Evolutionary conservation across 2,113 vertebrate genomes (phyloP).

Genomic region (Chitala chitala): DNA sequence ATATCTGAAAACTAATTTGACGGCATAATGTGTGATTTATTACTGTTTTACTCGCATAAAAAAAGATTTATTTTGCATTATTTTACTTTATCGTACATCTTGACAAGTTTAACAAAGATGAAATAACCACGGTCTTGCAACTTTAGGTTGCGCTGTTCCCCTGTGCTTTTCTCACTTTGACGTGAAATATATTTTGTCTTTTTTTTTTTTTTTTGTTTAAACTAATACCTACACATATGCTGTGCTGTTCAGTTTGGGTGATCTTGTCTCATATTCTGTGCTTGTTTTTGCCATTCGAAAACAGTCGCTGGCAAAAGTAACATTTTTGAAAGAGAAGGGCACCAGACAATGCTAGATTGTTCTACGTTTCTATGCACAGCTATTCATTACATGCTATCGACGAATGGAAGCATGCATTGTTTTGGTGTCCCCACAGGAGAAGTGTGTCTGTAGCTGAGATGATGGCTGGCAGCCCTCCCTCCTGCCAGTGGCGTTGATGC

Average conservation of each 20-base stretch:
- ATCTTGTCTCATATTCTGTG: neutral
- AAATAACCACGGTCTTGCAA: no score
- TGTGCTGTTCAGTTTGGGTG: neutral
- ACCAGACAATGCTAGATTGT: neutral
- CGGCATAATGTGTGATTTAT: no score
- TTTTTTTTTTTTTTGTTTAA: neutral
- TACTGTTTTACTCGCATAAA: no score
- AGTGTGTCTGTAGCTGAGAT: constrained; percentile 33
- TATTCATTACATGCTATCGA: constrained; percentile 63
- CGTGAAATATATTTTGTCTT: neutral
- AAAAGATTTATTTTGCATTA: no score
- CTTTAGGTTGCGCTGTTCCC: neutral
- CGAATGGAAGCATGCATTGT: constrained; percentile 49
- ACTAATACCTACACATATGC: no score
- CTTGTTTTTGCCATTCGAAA: neutral
- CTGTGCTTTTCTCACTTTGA: neutral
- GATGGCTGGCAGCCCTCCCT: constrained; percentile 32
- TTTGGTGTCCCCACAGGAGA: constrained; percentile 53
- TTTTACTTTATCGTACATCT: no score
- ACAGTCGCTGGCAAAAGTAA: neutral
- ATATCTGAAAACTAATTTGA: no score
- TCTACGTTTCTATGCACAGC: constrained; percentile 35
- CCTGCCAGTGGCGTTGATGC: neutral
- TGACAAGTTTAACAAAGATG: no score
- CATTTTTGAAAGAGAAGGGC: neutral